phyloP scores from a whole-genome alignment of 2,888 invertebrate species.

The Lepidochitona cinerea region DNA sequence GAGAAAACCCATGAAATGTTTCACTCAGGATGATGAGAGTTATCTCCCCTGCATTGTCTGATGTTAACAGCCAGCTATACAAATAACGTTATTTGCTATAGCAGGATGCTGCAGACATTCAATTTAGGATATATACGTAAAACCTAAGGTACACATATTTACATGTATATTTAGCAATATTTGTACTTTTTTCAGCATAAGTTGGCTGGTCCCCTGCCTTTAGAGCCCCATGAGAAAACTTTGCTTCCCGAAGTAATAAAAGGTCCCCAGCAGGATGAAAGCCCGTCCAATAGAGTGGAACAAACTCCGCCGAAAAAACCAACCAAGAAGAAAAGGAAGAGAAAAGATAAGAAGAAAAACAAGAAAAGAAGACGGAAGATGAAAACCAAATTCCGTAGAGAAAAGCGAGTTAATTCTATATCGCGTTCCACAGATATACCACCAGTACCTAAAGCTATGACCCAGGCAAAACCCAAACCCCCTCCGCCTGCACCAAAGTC shows the following conservation, averaged over 20 bases:
- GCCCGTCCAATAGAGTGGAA: background rate
- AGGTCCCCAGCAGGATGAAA: background rate
- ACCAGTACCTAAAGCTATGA: background rate
- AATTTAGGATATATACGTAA: too few species aligned
- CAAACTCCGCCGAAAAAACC: constrained; percentile 5
- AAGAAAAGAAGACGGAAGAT: constrained; percentile 11
- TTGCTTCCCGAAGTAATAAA: background rate
- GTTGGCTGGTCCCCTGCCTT: background rate
- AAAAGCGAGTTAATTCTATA: background rate
- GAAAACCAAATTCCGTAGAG: background rate
- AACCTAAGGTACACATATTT: too few species aligned
- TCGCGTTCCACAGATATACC: background rate
- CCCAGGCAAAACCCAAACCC: background rate
- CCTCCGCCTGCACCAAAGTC: background rate
- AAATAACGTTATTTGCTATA: too few species aligned
- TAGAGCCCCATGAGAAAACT: background rate
- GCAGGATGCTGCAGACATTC: too few species aligned
- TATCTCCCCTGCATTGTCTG: too few species aligned
- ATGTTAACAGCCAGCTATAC: too few species aligned
- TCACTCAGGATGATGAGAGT: too few species aligned
- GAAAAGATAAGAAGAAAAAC: constrained; percentile 29
- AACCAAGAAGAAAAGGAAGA: constrained; percentile 18
- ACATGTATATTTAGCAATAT: too few species aligned
- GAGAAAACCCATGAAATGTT: too few species aligned
- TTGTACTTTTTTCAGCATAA: too few species aligned